Percentiles rank a stretch among this genome's conserved stretches.
Evolutionary conservation across 2,113 vertebrate genomes (phyloP).

Genomic region (Laticauda colubrina): DNA sequence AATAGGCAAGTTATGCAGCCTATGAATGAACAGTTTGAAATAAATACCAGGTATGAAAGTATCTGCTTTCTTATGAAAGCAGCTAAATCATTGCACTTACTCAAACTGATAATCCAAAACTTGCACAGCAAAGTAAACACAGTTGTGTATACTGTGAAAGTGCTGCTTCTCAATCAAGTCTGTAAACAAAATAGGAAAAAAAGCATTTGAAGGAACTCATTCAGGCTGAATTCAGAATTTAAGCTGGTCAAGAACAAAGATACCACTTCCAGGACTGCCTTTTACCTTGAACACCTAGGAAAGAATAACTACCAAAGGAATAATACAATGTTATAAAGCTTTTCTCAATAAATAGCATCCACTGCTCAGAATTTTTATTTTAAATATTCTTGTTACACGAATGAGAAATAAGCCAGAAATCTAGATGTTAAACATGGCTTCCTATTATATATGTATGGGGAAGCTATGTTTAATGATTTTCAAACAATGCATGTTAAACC

Average conservation of each 20-base stretch:
- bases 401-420: not conserved
- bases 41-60: not conserved
- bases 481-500: not conserved
- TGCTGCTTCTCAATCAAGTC: constrained; percentile 79
- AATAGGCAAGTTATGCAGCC: constrained; percentile 1
- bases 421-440: not conserved
- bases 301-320: not conserved
- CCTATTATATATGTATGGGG: not conserved
- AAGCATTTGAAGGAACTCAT: not conserved
- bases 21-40: not conserved
- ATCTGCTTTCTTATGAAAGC: not conserved
- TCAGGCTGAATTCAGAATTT: not conserved
- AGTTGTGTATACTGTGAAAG: constrained; percentile 89
- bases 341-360: too few species aligned
- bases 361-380: too few species aligned
- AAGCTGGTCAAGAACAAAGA: not conserved
- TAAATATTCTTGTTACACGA: not conserved
- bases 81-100: constrained; percentile 74
- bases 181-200: constrained; percentile 53
- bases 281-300: not conserved
- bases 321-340: not conserved
- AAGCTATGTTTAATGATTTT: not conserved
- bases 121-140: constrained; percentile 92
- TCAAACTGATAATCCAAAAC: constrained; percentile 90
- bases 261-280: not conserved